Evolutionary conservation across 2,888 invertebrate genomes (phyloP).

Genomic region (Timema podura): DNA sequence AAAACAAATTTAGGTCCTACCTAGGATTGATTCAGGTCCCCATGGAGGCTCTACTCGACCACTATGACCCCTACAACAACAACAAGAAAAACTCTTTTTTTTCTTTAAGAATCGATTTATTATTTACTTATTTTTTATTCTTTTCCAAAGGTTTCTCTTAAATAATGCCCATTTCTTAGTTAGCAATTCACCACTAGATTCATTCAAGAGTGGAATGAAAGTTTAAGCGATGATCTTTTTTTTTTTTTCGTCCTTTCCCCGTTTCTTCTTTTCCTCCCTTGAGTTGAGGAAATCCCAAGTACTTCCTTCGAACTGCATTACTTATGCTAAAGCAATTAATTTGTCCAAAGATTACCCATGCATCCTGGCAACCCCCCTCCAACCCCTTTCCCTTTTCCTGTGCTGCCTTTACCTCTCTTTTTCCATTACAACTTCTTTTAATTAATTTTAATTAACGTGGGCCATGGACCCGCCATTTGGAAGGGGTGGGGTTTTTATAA

Average conservation of each 20-base stretch:
- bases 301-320: slow-evolving; percentile 39
- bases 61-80: too few species aligned
- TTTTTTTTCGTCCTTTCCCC: neutral
- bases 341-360: slow-evolving; percentile 49
- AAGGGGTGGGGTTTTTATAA: slow-evolving; percentile 33
- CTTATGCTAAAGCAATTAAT: slow-evolving; percentile 49
- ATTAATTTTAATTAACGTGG: slow-evolving; percentile 52
- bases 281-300: slow-evolving; percentile 23
- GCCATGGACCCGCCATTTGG: slow-evolving; percentile 47
- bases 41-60: too few species aligned
- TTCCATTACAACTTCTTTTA: slow-evolving; percentile 45
- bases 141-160: too few species aligned
- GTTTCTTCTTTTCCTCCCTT: slow-evolving; percentile 13
- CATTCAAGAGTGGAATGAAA: slow-evolving; percentile 20
- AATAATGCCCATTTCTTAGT: too few species aligned
- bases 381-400: neutral
- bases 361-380: slow-evolving; percentile 40
- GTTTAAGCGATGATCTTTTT: slow-evolving; percentile 25
- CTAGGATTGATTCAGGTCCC: too few species aligned
- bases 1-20: too few species aligned
- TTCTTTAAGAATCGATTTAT: too few species aligned
- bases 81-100: too few species aligned
- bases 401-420: slow-evolving; percentile 19
- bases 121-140: too few species aligned
- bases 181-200: too few species aligned